Percentiles rank a stretch among this genome's conserved stretches.
Conservation (phyloP, 2,113 vertebrate species). For the Bambusicola thoracicus region DNA sequence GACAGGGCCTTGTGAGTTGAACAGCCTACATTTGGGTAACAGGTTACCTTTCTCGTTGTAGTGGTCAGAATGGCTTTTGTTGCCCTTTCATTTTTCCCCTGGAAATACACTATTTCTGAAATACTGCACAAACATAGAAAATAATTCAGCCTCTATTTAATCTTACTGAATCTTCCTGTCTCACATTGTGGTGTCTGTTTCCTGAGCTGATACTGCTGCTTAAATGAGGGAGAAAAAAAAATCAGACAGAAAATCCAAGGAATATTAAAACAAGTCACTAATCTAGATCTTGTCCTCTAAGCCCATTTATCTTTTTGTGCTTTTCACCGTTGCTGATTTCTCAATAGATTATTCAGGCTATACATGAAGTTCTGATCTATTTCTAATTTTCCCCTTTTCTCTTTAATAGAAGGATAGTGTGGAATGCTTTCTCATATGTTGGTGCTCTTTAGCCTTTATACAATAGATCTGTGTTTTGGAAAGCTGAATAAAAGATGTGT, state of each 20-base stretch:
- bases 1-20: not conserved
- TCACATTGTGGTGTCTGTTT: not conserved
- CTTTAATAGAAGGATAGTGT: not conserved
- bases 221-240: not conserved
- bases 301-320: not conserved
- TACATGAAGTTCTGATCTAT: not conserved
- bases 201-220: not conserved
- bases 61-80: not conserved
- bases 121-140: not conserved
- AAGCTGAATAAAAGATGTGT: not conserved
- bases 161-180: not conserved
- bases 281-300: not conserved
- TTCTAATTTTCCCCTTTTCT: no score
- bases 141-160: not conserved
- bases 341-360: not conserved
- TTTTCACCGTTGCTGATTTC: not conserved
- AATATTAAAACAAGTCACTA: not conserved
- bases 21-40: not conserved
- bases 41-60: not conserved
- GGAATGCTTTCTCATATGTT: not conserved
- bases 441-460: not conserved
- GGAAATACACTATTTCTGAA: not conserved
- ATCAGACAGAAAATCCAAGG: not conserved
- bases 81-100: not conserved
- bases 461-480: not conserved